Conservation (phyloP, 2,888 invertebrate genomes). For the Agonum fuliginosum region DNA sequence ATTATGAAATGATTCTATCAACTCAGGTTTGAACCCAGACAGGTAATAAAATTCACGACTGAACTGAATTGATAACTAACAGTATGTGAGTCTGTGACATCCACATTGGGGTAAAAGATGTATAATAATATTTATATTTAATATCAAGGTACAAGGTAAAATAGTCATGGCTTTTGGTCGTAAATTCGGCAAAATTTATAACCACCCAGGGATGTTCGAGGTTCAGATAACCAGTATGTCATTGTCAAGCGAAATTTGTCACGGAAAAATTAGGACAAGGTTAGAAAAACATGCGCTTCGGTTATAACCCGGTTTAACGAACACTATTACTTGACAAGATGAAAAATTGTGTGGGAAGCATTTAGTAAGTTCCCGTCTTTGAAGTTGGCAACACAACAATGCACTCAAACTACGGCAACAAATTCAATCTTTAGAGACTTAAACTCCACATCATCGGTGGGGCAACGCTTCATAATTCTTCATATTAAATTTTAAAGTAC, state of each 20-base stretch:
- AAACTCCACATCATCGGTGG: slow-evolving; percentile 38
- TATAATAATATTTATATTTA: background rate
- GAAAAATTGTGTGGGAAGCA: background rate
- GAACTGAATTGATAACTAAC: no score
- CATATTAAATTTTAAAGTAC: slow-evolving; percentile 47
- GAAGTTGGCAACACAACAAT: slow-evolving; percentile 48
- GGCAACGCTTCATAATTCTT: slow-evolving; percentile 44
- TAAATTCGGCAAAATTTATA: slow-evolving; percentile 8
- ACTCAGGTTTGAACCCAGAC: no score
- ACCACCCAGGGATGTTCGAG: background rate
- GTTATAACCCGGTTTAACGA: background rate
- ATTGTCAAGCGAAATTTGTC: slow-evolving; percentile 24
- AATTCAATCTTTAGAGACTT: slow-evolving; percentile 33
- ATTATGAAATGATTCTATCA: no score
- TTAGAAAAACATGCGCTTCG: background rate
- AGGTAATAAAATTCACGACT: no score
- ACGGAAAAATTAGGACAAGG: slow-evolving; percentile 9
- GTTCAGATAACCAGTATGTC: slow-evolving; percentile 4
- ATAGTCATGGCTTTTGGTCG: background rate
- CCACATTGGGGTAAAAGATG: background rate
- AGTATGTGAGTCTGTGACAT: no score
- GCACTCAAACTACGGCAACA: slow-evolving; percentile 31
- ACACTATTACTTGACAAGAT: background rate
- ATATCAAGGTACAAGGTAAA: background rate
- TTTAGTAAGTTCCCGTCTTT: slow-evolving; percentile 17